Base-by-base conservation (phyloP, 2,888 invertebrate species). In the Pristionchus arcanus region DNA sequence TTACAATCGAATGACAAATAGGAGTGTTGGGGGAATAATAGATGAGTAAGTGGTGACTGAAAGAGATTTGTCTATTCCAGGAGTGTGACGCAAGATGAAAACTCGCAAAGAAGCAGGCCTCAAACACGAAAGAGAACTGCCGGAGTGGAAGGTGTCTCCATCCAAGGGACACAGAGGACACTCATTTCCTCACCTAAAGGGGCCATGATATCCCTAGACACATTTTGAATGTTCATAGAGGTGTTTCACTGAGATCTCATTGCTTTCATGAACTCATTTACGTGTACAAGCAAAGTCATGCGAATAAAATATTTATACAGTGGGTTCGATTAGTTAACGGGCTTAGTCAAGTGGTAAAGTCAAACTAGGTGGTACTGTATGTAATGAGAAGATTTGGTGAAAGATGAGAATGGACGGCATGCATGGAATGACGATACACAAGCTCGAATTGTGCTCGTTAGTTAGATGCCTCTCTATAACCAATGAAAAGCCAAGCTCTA, bases 11-110 rank as follows among this genome's bases (percentile, higher is more conserved):
- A n/a, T 34, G 68, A 19, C 31, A 15, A 31, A 31, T 31, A 13
- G 68, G 5, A 31, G 34, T 3, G 16, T 31, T 68, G 34, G 31
- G 68, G 31, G 68, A 68, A 68, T 77, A 77, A 25, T 37, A 77
- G 21, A 37, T 77, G 25, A 77, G 25, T 77, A 77, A 77, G 34
- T 25, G 42, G 74, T 42, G 68, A 28, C 25, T 19, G 37, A 25
- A 37, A 77, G 7, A 7, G 25, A 34, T 21, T 42, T 15, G 9
- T 25, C 0, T 21, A 42, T 77, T 77, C 25, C 25, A 77, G 74
- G n/a, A 77, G 42, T 25, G 34, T 77, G 74, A 77, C 74, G 74
- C 74, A 77, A 13, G 42, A 77, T 25, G 74, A 77, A 42, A 77
- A 77, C 21, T 77, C 74, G 9, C 74, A 42, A 25, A 37, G 68